Base-by-base conservation (phyloP, 2,797 vertebrate species). In the Rhyacichthys aspro region DNA sequence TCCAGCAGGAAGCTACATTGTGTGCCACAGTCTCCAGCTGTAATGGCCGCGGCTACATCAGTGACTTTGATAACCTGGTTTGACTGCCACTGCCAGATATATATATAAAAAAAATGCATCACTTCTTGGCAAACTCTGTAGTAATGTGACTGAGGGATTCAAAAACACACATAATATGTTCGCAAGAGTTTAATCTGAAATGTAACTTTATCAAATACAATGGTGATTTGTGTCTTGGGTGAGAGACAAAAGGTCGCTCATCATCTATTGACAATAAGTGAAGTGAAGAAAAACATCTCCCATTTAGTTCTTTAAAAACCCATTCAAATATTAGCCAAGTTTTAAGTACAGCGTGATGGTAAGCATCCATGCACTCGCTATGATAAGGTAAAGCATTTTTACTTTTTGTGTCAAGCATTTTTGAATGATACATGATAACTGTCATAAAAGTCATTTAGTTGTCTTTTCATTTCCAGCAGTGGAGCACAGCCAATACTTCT, bases 1-100 rank as follows among this genome's bases (percentile, higher is more conserved):
- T 78, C 47, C 68, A 62, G 59, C 67, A 52, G 37, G 15, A 66
- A 43, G 50, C 43, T 38, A 14, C 44, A 34, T 41, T 41, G 7
- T 37, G 59, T 67, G 69, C 55, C 63, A 57, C 59, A 45, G 37
- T 54, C 50, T 64, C 47, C 44, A 32, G 41, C 32, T 75, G 38
- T 15, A 52, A 23, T 17, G 23, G 47, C 48, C 39, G 56, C 3
- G 8, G 23, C 37, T 50, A 53, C 50, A 55, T 18, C 32, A 50
- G 11, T 33, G 37, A 19, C 9, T 55, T 54, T 56, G 36, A 76
- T 76, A 69, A 56, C 65, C 56, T 54, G 19, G 39, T 66, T 56
- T 56, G 33, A 63, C 39, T 52, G 43, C 41, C 28, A 59, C 48
- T 19, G 39, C 37, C 6, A 11, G 57, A 48, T 18, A 52, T 15